Evolutionary conservation across 2,113 vertebrate genomes (phyloP), one percentile per base, ranked within the genome.

Genomic region (Varanus salvator): DNA sequence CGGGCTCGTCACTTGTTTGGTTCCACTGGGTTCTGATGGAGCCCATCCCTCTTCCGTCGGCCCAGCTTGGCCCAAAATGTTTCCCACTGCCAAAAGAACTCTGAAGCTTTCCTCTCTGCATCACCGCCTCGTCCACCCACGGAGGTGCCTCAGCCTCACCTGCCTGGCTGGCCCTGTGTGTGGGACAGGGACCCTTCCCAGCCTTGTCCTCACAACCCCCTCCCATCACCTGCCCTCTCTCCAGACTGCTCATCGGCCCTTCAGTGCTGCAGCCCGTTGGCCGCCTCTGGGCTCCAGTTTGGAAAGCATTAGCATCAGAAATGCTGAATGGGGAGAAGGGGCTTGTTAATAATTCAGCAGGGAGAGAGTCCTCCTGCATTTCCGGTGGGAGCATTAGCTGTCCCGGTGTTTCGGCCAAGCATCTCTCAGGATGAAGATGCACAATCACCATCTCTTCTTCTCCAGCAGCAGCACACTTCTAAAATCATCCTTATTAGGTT

Each of bases 261-360:
- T 54, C 31, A 5, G 5, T 57, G 34, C 38, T 12, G 23, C 19
- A 15, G 19, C 17, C 3, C 0, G 6, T 25, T 48, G 0, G 6
- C 1, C 8, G 82, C 85, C 86, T 1, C 1, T 6, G 23, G 66
- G 48, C 68, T 80, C 50, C 19, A 71, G 77, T 38, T 54, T 2
- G 0, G 0, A 91, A 75, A 84, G 90, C 86, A 57, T 87, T 91
- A 86, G 84, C 0, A 9, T 54, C 93, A 74, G 54, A 84, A 89
- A 90, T 52, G 93, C 94, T 93, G 90, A 6, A 87, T 84, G 0
- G 0, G 72, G 69, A 84, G 60, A 90, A 87, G 91, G 84, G 23
- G 69, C 78, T 72, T 0, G 84, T 95, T 80, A 92, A 94, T 96
- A 91, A 96, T 93, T 93, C 89, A 93, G 71, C n/a, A 87, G 57